phyloP scores from a whole-genome alignment of 2,113 vertebrate genomes.

The Microtus pennsylvanicus region DNA sequence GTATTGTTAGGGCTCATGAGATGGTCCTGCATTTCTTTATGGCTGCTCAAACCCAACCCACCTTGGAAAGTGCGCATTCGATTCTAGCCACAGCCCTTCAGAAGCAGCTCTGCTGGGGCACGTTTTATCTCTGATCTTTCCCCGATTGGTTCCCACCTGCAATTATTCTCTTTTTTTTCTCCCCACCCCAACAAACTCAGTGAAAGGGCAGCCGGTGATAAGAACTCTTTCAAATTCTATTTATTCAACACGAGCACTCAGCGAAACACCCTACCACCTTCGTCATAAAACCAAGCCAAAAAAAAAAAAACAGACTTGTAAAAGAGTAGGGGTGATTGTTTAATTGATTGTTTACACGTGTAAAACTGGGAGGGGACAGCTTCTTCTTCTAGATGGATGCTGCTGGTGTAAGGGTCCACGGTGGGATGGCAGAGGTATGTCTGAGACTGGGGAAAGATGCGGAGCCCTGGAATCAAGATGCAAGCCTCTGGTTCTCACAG shows the following conservation, averaged over 20 bases:
- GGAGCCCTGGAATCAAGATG: neutral
- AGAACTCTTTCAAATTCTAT: conserved; percentile 40
- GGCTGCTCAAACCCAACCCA: neutral
- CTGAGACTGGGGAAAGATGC: too few relatives aligned
- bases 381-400: neutral
- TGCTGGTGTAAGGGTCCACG: too few relatives aligned
- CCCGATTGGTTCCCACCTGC: neutral
- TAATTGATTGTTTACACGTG: too few relatives aligned
- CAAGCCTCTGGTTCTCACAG: too few relatives aligned
- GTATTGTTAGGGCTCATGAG: neutral
- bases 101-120: fast-evolving
- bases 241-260: conserved; percentile 12
- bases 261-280: neutral
- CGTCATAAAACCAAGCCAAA: conserved; percentile 14
- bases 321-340: neutral
- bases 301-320: neutral
- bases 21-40: neutral
- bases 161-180: neutral
- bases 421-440: fast-evolving
- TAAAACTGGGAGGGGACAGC: neutral
- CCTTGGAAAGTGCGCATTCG: neutral
- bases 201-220: conserved; percentile 13
- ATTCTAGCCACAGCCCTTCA: neutral
- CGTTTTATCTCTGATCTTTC: neutral
- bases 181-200: conserved; percentile 13